Evolutionary conservation across 2,113 vertebrate genomes (phyloP), one percentile per base, ranked within the genome.

Genomic region (Rhineura floridana): DNA sequence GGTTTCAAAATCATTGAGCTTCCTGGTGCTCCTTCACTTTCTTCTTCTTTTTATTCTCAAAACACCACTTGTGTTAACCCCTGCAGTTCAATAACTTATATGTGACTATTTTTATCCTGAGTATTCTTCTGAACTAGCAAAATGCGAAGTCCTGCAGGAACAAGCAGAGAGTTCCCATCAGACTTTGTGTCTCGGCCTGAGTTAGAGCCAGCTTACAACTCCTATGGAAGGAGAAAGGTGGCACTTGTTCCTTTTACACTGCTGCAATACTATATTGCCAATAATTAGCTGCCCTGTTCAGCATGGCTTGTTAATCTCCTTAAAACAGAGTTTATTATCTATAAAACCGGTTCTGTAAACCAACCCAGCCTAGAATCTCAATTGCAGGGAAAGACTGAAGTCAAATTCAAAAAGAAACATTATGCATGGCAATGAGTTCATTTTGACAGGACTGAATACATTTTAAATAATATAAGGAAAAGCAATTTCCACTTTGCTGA

Each of bases 391-490:
- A n/a, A 92, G 90, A 90, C 92, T 90, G 92, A 94, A 86, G 78
- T 15, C 80, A 82, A 92, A 92, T 93, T 91, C 90, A 93, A 81
- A 92, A 85, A 90, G 90, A 85, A 88, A 83, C 69, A 59, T 70
- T 36, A 44, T 95, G 93, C 95, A 94, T 93, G 82, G 86, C 89
- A 90, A 94, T 92, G 91, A 94, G 86, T 87, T 84, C 87, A 89
- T 95, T 94, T 92, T 90, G 88, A 94, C 88, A 93, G 83, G 30
- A 80, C 19, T 87, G 90, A 94, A 92, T 89, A 93, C 85, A 94
- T 88, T 93, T 95, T 92, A 95, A 94, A 86, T 93, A 92, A 89
- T 93, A 81, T 93, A 81, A 93, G 93, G 90, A 87, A 63, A 95
- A 94, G 91, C 91, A 93, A 96, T 94, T 93, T 94, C 90, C 88